These are phyloP conservation scores for Prochilodus magdalenae DNA, from an alignment of 2,113 vertebrate species.

Conservation along the genomic window DNA sequence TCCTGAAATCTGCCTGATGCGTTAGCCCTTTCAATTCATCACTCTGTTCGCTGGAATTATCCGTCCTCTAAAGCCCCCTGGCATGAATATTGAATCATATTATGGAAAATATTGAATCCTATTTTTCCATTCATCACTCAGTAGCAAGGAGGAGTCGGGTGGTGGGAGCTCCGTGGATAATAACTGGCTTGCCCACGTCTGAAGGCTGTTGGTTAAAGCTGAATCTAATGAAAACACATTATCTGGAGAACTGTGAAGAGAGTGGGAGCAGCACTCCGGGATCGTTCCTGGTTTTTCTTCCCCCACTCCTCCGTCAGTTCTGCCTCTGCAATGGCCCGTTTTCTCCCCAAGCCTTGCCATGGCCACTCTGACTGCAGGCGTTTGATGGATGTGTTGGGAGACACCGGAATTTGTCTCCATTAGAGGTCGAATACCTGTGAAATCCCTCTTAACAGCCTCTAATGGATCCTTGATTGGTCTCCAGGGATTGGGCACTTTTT, in stretches of 20 bases:
- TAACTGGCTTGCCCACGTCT: background rate
- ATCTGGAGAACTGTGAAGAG: background rate
- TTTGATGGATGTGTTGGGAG: slow-evolving; percentile 4
- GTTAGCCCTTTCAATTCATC: background rate
- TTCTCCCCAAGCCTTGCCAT: background rate
- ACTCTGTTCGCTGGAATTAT: background rate
- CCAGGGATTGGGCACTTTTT: background rate
- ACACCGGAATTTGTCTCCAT: slow-evolving; percentile 30
- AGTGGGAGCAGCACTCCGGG: background rate
- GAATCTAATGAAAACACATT: background rate
- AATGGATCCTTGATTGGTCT: slow-evolving; percentile 8
- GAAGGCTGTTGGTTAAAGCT: background rate
- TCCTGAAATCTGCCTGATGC: background rate
- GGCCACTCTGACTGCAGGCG: background rate
- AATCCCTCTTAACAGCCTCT: slow-evolving; percentile 8
- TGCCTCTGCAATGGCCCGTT: background rate
- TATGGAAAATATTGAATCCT: too few species aligned
- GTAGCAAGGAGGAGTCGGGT: background rate
- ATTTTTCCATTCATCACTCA: background rate
- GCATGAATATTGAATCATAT: background rate
- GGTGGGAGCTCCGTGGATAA: background rate
- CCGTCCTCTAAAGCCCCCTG: background rate
- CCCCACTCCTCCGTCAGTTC: too few species aligned
- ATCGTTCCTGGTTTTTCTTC: too few species aligned
- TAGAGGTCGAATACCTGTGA: slow-evolving; percentile 29